Evolutionary conservation across 2,888 invertebrate species (phyloP), one percentile per base, ranked within the genome.

Genomic region (Philonicus albiceps): DNA sequence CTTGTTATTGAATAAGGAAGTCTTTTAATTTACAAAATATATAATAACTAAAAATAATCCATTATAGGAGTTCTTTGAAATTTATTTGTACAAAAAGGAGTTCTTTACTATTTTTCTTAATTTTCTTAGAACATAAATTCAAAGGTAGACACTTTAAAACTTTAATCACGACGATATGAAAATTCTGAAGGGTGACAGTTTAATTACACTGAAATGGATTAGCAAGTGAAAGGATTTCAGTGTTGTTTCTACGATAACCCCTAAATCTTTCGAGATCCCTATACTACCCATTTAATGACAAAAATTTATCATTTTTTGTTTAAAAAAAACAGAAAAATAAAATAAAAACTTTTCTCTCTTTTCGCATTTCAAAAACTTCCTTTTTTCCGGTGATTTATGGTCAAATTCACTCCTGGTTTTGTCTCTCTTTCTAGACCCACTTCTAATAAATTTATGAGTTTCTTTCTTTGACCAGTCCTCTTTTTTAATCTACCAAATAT

Each of bases 371-470:
- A 53, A 78, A 78, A 78, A 22, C 49, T 78, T 78, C 78, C 74
- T 22, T 78, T 78, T 78, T 30, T 76, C 40, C 43, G 30, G 49
- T 49, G 78, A 78, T 78, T 78, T 78, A 78, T 78, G 53, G 78
- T n/a, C 27, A 27, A 78, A 30, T 49, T 78, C 30, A 22, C 49
- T 37, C 78, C 30, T 49, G 27, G 27, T 22, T 64, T 64, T 64
- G 64, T 64, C 64, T 64, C 64, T 64, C 27, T n/a, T n/a, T 22
- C 64, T 22, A 64, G 64, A 64, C 64, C 64, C 11, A 3, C 8
- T 22, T 22, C 49, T 78, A 49, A 49, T 53, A 78, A 78, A 78
- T 78, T 78, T 78, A 78, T 78, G 78, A 78, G 78, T 78, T 76
- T 30, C 49, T 49, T 30, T 27, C 49, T 78, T 49, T 49, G 22